Evolutionary conservation across 1,140 invertebrate species (phyloP), one percentile per base, ranked within the genome.

Genomic region (Pogonognathellus flavescens): DNA sequence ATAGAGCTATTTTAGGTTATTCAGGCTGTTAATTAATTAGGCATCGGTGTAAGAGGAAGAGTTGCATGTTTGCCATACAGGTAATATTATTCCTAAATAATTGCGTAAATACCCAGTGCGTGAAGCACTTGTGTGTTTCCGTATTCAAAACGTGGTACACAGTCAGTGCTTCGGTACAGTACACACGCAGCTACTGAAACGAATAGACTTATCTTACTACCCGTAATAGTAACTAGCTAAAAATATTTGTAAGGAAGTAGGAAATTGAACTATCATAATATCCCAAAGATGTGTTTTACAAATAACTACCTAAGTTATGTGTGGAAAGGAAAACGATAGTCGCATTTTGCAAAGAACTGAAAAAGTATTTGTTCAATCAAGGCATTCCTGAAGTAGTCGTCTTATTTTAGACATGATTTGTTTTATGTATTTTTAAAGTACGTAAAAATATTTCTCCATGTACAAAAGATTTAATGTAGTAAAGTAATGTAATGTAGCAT

Each of bases 291-390:
- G 49, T 76, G 70, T 25, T 31, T 31, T 41, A 41, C 31, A 41
- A 41, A 41, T 41, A 31, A 14, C 20, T 70, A 70, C 31, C 9
- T 70, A 70, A 70, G 22, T 25, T 76, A 50, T 41, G 31, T 49
- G 31, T 72, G 41, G 31, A 49, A 76, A 31, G 70, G n/a, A 76
- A 41, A 50, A 76, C 31, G 70, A 76, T 76, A 76, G 49, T 76
- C 70, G 70, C 70, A 76, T 76, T 76, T 76, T 76, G 70, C 70
- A 76, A 76, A 76, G 70, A 76, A 76, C 70, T 76, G 70, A 76
- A 76, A 76, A 76, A 76, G 70, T 76, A 76, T 76, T 76, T 76
- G 70, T 76, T 76, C 70, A 76, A 76, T 76, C 70, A 76, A 76
- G 70, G 70, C 70, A 76, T 76, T 76, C 70, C 70, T 76, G 70